Evolutionary conservation across 2,113 vertebrate genomes (phyloP).

Genomic region (Suricata suricatta): DNA sequence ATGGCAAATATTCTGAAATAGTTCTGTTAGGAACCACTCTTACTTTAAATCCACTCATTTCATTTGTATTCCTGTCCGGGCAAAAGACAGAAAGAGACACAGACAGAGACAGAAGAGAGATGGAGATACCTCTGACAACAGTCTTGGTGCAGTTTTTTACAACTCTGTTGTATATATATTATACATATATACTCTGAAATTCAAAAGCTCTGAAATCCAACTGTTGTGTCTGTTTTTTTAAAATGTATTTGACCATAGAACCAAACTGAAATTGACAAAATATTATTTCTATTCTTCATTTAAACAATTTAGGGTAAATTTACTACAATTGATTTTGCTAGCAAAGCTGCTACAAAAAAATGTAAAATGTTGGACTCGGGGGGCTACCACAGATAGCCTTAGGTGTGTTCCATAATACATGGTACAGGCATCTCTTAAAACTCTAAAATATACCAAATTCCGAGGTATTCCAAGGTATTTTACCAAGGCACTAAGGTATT

Average conservation of each 20-base stretch:
- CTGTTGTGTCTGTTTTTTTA: neutral
- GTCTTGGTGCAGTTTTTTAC: neutral
- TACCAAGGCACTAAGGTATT: neutral
- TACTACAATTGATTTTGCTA: neutral
- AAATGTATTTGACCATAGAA: neutral
- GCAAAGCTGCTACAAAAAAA: neutral
- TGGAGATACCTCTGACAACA: neutral
- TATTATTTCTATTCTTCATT: neutral
- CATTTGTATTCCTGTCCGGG: neutral
- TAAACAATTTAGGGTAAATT: neutral
- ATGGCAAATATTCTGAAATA: neutral
- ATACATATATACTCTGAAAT: neutral
- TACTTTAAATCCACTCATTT: neutral
- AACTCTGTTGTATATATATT: neutral
- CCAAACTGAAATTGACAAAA: neutral
- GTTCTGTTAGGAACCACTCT: neutral
- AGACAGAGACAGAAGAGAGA: neutral
- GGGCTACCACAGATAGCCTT: neutral
- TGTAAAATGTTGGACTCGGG: neutral
- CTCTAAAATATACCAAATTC: neutral
- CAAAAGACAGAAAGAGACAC: neutral
- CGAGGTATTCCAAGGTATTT: neutral
- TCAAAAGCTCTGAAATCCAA: neutral
- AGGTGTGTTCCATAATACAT: neutral
- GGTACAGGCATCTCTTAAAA: neutral